Conservation (phyloP, 2,888 invertebrate species). For the Quadroppia sp. region DNA sequence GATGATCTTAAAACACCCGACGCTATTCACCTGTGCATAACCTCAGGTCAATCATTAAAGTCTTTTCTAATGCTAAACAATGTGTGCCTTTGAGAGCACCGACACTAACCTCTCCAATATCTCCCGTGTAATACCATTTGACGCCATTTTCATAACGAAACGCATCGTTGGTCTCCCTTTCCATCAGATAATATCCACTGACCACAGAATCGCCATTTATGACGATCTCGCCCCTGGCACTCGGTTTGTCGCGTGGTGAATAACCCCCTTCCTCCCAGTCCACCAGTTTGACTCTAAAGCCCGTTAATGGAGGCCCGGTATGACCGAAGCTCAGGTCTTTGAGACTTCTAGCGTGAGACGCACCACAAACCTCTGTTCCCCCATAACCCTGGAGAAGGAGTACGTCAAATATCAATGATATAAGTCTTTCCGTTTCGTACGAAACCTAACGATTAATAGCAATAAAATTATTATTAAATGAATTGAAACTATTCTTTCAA, state of each 20-base stretch:
- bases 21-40: no score
- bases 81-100: conserved; percentile 94
- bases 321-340: conserved; percentile 32
- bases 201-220: conserved; percentile 89
- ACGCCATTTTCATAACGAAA: conserved; percentile 84
- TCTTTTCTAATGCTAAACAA: no score
- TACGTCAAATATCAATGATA: conserved; percentile 82
- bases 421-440: conserved; percentile 89
- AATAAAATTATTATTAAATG: no score
- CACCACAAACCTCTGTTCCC: conserved; percentile 67
- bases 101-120: conserved; percentile 85
- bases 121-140: conserved; percentile 93
- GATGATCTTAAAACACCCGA: conserved; percentile 89
- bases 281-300: conserved; percentile 8
- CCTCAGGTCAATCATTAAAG: no score
- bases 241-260: conserved; percentile 75
- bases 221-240: conserved; percentile 77
- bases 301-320: conserved; percentile 36
- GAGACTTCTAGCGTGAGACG: conserved; percentile 20
- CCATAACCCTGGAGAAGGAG: conserved; percentile 92
- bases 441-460: conserved; percentile 58
- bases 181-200: conserved; percentile 71
- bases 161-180: conserved; percentile 91
- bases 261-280: conserved; percentile 91
- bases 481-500: conserved; percentile 73